These are phyloP conservation scores for Ailurus styani DNA, from an alignment of 2,113 vertebrate genomes.

Conservation along the genomic window DNA sequence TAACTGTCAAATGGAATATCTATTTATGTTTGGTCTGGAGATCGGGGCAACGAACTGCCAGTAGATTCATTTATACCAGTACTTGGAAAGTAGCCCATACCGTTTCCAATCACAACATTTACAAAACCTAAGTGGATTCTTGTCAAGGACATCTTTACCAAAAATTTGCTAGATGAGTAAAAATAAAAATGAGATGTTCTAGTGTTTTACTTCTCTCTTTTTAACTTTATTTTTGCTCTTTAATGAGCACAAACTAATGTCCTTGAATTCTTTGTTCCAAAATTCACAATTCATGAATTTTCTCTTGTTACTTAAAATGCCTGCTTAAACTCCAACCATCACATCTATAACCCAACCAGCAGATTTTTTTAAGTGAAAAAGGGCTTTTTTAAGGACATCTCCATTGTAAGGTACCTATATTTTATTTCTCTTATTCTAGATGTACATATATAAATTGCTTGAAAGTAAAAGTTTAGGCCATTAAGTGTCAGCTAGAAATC, in stretches of 20 bases:
- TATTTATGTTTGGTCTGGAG: background rate
- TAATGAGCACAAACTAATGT: background rate
- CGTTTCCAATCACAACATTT: background rate
- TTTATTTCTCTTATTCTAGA: background rate
- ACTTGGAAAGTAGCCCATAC: background rate
- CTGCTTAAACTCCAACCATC: accelerated
- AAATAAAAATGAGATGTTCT: background rate
- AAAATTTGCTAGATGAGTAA: background rate
- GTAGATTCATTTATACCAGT: background rate
- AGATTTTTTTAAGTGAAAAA: background rate
- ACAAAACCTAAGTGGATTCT: background rate
- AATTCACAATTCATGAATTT: background rate
- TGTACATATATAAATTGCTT: background rate
- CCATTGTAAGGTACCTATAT: background rate
- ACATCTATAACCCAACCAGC: background rate
- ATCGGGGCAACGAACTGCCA: background rate
- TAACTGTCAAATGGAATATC: background rate
- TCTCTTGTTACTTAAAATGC: background rate
- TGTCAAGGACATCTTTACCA: background rate
- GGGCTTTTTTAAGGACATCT: background rate
- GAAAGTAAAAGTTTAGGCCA: background rate
- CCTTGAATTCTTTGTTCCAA: background rate
- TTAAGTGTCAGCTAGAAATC: background rate
- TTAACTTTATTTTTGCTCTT: background rate
- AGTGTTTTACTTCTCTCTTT: background rate